Evolutionary conservation across 2,113 vertebrate genomes (phyloP).

Genomic region (Porphyrio hochstetteri): DNA sequence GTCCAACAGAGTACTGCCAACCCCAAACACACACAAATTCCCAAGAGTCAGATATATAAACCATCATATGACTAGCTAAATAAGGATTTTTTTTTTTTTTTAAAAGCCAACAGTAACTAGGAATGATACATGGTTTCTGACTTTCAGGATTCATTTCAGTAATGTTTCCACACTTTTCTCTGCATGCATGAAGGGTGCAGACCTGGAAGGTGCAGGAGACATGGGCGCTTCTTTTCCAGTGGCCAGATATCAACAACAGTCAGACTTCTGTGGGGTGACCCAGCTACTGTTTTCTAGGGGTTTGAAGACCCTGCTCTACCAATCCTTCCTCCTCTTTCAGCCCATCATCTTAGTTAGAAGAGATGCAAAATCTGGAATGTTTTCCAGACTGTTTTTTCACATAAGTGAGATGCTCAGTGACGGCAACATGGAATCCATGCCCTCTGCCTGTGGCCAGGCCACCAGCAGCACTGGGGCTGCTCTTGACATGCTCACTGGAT

Average conservation of each 20-base stretch:
- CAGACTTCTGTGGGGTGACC: background rate
- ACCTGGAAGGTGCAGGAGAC: background rate
- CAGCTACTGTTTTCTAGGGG: background rate
- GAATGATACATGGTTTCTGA: background rate
- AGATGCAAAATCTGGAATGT: background rate
- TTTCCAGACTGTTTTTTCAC: background rate
- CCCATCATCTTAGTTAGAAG: background rate
- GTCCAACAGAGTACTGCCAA: background rate
- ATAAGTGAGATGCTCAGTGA: background rate
- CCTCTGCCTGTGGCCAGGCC: background rate
- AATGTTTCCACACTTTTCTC: background rate
- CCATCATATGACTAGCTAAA: background rate
- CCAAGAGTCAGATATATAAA: background rate
- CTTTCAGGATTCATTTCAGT: background rate
- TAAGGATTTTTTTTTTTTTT: background rate
- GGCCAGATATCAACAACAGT: rapidly evolving
- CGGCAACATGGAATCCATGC: background rate
- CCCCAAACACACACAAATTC: background rate
- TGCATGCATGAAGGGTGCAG: background rate
- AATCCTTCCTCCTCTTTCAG: background rate
- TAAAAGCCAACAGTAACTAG: background rate
- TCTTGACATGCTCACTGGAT: background rate
- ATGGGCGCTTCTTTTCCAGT: background rate
- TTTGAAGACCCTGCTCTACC: background rate
- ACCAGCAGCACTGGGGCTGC: background rate